Base-by-base conservation (phyloP, 2,113 vertebrate genomes). In the Oncorhynchus kisutch region DNA sequence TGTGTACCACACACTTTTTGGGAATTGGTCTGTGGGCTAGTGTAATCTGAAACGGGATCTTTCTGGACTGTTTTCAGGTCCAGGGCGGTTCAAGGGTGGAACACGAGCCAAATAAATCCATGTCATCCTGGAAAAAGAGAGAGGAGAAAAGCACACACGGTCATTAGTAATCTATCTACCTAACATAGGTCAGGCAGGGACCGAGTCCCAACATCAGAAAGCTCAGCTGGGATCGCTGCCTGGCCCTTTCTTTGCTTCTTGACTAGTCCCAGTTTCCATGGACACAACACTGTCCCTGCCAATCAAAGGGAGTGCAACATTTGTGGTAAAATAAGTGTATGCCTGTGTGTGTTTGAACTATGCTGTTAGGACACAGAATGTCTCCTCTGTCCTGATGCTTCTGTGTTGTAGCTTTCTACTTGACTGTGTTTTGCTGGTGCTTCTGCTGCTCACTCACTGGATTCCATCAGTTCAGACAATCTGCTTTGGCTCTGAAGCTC, bases 121-220 rank as follows among this genome's bases (percentile, higher is more conserved):
- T 83, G 82, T 93, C 90, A 92, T 88, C 91, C 92, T 92, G 89
- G 68, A 71, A 29, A 77, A 73, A 76, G 65, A 86, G 84, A 87
- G 80, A 75, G 78, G 83, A 86, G 79, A 86, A 67, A 81, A 77
- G 73, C 66, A 70, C 79, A 82, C 80, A 78, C 80, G 25, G 77
- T 49, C 77, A 88, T 89, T 88, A 89, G 82, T 81, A 85, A 89
- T 60, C 3, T 78, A 83, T 85, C 77, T 71, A 67, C 72, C 29
- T 81, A 27, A 29, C 59, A 75, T 62, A 74, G 8, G 64, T 72
- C 71, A 78, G 72, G 68, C 67, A n/a, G 31, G 68, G 39, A 12
- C 31, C 18, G 3, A 24, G n/a, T 22, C 75, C 79, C 83, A 82
- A 68, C 31, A 78, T 91, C 86, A 88, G 86, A 88, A 27, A 67